Conservation (phyloP, 2,888 invertebrate species). For the Apantesis nais region DNA sequence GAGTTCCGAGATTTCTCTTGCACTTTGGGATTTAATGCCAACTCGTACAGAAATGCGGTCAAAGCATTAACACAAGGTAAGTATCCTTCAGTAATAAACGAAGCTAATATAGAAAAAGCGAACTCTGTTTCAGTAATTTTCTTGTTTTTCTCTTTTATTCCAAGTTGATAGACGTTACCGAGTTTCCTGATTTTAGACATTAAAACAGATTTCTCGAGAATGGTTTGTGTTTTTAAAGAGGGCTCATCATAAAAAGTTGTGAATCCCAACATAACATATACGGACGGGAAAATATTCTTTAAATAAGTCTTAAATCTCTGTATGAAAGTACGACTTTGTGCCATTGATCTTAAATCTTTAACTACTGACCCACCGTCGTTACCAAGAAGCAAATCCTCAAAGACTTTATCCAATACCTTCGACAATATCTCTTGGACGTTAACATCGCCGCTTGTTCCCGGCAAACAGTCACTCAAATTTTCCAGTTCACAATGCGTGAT, state of each 20-base stretch:
- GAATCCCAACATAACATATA: conserved; percentile 68
- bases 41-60: conserved; percentile 69
- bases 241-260: conserved; percentile 60
- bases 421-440: conserved; percentile 80
- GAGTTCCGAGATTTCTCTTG: conserved; percentile 67
- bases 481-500: conserved; percentile 64
- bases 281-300: conserved; percentile 75
- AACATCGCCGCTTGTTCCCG: conserved; percentile 80
- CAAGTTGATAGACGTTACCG: conserved; percentile 60
- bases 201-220: conserved; percentile 62
- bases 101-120: conserved; percentile 63
- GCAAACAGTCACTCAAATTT: conserved; percentile 79
- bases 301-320: conserved; percentile 73
- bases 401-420: conserved; percentile 79
- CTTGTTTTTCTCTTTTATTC: conserved; percentile 59
- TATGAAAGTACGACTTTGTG: conserved; percentile 61
- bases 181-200: conserved; percentile 61
- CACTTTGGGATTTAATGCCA: conserved; percentile 63
- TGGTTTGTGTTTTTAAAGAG: conserved; percentile 55
- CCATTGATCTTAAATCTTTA: conserved; percentile 59
- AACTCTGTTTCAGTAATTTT: conserved; percentile 61
- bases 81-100: conserved; percentile 77
- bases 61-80: conserved; percentile 70
- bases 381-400: conserved; percentile 74
- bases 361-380: conserved; percentile 61